phyloP scores from a whole-genome alignment of 2,888 invertebrate genomes.

The Drosophila prolongata region DNA sequence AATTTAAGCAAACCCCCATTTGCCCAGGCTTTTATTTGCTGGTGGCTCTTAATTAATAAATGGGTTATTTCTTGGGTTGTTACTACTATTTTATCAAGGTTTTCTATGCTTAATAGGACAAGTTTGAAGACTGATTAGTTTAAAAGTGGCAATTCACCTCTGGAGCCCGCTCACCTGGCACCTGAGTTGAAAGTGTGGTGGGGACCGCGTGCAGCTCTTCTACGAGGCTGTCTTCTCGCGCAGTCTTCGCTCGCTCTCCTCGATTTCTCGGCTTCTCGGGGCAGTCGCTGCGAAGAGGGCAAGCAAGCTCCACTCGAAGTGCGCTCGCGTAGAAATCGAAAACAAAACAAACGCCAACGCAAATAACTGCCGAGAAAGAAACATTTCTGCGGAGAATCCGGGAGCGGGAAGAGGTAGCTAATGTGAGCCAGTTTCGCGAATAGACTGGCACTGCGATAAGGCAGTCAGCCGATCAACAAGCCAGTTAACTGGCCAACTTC shows the following conservation, averaged over 20 bases:
- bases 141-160: constrained; percentile 10
- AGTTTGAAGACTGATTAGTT: neutral
- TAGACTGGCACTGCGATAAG: constrained; percentile 40
- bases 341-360: constrained; percentile 48
- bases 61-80: too few relatives aligned
- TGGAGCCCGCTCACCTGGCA: constrained; percentile 13
- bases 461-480: constrained; percentile 44
- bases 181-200: constrained; percentile 46
- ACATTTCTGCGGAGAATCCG: constrained; percentile 12
- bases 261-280: constrained; percentile 9
- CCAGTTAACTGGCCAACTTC: constrained; percentile 35
- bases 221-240: constrained; percentile 51
- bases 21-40: too few relatives aligned
- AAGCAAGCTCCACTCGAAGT: constrained; percentile 16
- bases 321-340: constrained; percentile 31
- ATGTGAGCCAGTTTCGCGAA: constrained; percentile 57
- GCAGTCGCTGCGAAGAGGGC: constrained; percentile 26
- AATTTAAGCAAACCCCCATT: too few relatives aligned
- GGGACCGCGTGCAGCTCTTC: constrained; percentile 56
- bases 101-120: too few relatives aligned
- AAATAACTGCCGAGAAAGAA: neutral
- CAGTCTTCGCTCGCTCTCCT: constrained; percentile 20
- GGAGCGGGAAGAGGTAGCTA: constrained; percentile 16
- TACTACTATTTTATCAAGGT: too few relatives aligned
- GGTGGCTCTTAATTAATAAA: too few relatives aligned